A percentile compares a stretch with the other conserved stretches of the same genome.
phyloP scores from a whole-genome alignment of 2,888 invertebrate genomes.

The Eurytoma californica region DNA sequence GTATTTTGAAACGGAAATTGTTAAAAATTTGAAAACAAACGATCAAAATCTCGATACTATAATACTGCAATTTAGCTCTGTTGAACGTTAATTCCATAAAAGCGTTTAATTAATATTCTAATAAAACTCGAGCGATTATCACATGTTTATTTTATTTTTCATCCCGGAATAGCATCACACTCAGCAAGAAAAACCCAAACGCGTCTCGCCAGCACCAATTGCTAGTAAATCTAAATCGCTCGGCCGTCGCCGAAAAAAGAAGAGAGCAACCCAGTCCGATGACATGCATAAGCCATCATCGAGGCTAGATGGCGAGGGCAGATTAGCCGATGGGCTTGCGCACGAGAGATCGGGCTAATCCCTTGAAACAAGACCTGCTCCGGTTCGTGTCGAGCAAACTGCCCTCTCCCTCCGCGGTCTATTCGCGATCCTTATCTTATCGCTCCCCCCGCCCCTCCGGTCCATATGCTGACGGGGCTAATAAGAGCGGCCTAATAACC shows the following conservation, averaged over 20 bases:
- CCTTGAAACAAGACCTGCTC: constrained; percentile 74
- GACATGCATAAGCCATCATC: neutral
- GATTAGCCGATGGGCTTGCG: constrained; percentile 22
- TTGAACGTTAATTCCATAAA: too few species aligned
- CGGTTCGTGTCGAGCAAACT: constrained; percentile 65
- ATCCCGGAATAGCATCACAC: too few species aligned
- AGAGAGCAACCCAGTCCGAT: too few species aligned
- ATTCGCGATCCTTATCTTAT: constrained; percentile 68
- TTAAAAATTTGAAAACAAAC: too few species aligned
- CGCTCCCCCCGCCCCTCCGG: constrained; percentile 61
- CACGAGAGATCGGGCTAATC: constrained; percentile 65
- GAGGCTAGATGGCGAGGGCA: constrained; percentile 18
- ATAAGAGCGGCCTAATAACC: constrained; percentile 72
- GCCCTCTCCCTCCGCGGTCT: constrained; percentile 34
- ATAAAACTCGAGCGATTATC: too few species aligned
- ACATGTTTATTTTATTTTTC: too few species aligned
- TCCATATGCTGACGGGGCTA: constrained; percentile 72
- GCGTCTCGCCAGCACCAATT: neutral
- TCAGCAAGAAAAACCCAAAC: neutral
- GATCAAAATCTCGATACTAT: too few species aligned
- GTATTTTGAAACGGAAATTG: too few species aligned
- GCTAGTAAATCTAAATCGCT: neutral
- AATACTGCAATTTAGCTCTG: too few species aligned
- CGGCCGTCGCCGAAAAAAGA: neutral
- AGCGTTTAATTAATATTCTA: too few species aligned